Base-by-base conservation (phyloP, 2,113 vertebrate genomes). In the Pelobates fuscus region DNA sequence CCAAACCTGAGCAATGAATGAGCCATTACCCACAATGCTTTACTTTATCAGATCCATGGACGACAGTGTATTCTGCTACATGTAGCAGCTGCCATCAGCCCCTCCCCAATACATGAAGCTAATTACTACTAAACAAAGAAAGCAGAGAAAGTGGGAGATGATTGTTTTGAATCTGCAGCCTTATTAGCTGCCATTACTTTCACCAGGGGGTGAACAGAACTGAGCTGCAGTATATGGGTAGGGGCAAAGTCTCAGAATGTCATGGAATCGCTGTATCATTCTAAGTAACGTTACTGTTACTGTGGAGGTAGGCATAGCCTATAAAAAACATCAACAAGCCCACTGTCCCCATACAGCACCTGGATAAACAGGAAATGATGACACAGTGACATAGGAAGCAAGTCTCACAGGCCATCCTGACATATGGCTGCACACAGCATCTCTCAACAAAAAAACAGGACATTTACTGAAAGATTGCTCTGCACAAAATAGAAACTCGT, bases 51-150 rank as follows among this genome's bases (percentile, higher is more conserved):
- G 41, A 30, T 71, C 41, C 18, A 59, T 49, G 70, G 41, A 62
- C 14, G 26, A 63, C 37, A 24, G 69, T 71, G 26, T 32, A 64
- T n/a, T n/a, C n/a, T 54, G 46, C 70, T 54, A 64, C 64, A 60
- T 64, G 44, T 17, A 37, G 59, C 70, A 72, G 60, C 70, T 72
- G 70, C 55, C 70, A 72, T 41, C 70, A 54, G 44, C 29, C 60
- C 70, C 59, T 41, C 44, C 44, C 43, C 63, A 72, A 64, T 44
- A 64, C 59, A 72, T 54, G 60, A 2, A 54, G 59, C 59, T 72
- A 64, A 72, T 72, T 72, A 64, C 59, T 72, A n/a, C 21, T 54
- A 72, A 67, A 72, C 70, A 72, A 72, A 72, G 70, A 64, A 23
- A 46, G 68, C 20, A 15, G 21, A 54, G 32, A 18, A 37, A 12